Conservation (phyloP, 2,888 invertebrate genomes). For the Eupithecia vulgata region DNA sequence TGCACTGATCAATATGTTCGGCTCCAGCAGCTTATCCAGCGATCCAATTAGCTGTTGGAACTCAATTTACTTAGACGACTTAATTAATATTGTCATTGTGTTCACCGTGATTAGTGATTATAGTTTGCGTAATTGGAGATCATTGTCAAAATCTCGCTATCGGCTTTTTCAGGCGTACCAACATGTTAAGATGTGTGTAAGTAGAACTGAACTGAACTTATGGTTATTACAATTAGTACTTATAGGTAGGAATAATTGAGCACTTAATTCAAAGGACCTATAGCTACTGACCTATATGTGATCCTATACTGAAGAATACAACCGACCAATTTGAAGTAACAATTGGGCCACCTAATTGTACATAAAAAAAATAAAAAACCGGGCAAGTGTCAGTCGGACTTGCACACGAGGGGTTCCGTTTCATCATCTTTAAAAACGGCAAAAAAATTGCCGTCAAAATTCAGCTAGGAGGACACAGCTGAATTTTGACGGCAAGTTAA, state of each 20-base stretch:
- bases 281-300: no score
- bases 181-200: neutral
- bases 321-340: neutral
- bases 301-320: no score
- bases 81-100: slow-evolving; percentile 7
- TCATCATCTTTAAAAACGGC: no score
- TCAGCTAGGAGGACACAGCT: no score
- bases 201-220: neutral
- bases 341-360: neutral
- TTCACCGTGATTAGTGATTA: neutral
- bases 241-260: neutral
- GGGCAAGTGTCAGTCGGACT: no score
- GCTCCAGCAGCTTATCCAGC: slow-evolving; percentile 1
- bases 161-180: neutral
- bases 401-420: no score
- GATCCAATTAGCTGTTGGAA: slow-evolving; percentile 8
- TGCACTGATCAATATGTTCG: neutral
- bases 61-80: neutral
- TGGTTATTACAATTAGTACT: neutral
- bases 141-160: neutral
- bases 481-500: no score
- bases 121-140: neutral
- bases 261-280: neutral
- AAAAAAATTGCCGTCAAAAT: no score
- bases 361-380: neutral